Evolutionary conservation across 2,113 vertebrate genomes (phyloP), one percentile per base, ranked within the genome.

Genomic region (Larimichthys polyactis): DNA sequence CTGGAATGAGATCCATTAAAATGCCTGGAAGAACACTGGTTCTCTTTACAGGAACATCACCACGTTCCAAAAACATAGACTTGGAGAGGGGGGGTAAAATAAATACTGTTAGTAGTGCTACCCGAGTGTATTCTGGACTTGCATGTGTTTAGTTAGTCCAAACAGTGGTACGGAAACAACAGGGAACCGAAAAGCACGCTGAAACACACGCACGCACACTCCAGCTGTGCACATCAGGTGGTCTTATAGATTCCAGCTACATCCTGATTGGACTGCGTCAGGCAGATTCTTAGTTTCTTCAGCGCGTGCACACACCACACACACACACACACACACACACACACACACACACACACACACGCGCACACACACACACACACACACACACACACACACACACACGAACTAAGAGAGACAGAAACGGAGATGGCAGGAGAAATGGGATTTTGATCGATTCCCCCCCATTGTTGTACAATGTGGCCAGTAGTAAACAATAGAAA

Each of bases 381-480:
- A 66, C 16, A 71, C 2, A 46, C 63, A 65, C 11, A 66, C 16
- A 71, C 2, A 46, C 11, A 66, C 16, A 71, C 2, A 46, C 3
- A 65, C 63, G 48, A 22, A 36, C 58, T 2, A 1, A 80, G 24
- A 82, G 17, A 79, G 27, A 62, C 12, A 52, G 48, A 58, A 15
- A 79, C 49, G 69, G 67, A 48, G 73, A 52, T 46, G 55, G 58
- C 48, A 54, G 66, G 82, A 74, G 29, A 85, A 86, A 89, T 84
- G 65, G 72, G 72, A 82, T 91, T 88, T 88, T 70, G 82, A 92
- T 91, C 55, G 29, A 84, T 91, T 78, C 75, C 59, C 70, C 86
- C 72, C 75, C 54, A 69, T 67, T 72, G 51, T 75, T 84, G 82
- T 87, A 82, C 92, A 89, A 90, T 78, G 73, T 79, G 81, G 27